Evolutionary conservation across 2,797 vertebrate genomes (phyloP).

Genomic region (Acipenser oxyrinchus): DNA sequence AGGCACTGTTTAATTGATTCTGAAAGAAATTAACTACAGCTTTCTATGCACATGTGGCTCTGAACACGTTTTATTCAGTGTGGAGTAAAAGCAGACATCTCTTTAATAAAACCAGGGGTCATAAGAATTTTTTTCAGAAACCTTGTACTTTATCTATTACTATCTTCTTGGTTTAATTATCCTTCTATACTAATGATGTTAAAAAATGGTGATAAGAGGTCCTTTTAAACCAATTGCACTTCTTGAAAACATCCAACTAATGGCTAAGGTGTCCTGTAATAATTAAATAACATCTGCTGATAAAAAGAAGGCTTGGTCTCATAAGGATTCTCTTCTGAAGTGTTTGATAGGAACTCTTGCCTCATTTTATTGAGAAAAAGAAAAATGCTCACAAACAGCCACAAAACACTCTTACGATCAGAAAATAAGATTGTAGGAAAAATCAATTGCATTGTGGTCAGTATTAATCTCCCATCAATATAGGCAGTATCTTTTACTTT

Average conservation of each 20-base stretch:
- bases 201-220: conserved; percentile 45
- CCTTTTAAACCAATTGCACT: conserved; percentile 68
- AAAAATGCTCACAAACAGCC: conserved; percentile 43
- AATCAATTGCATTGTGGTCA: conserved; percentile 76
- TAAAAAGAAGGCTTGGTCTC: conserved; percentile 51
- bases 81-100: not conserved
- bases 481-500: conserved; percentile 73
- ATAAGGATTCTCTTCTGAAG: conserved; percentile 43
- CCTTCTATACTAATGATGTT: conserved; percentile 66
- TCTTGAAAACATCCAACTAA: conserved; percentile 66
- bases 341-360: conserved; percentile 20
- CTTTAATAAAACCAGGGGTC: conserved; percentile 18
- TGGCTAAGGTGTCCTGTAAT: conserved; percentile 65
- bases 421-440: conserved; percentile 61
- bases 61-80: too few relatives aligned
- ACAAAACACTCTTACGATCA: conserved; percentile 55
- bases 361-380: conserved; percentile 27
- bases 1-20: too few relatives aligned
- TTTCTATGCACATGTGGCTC: too few relatives aligned
- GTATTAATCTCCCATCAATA: conserved; percentile 85
- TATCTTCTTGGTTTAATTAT: conserved; percentile 56
- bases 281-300: conserved; percentile 71
- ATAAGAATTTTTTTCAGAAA: conserved; percentile 20
- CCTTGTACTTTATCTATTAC: conserved; percentile 48
- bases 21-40: too few relatives aligned